Evolutionary conservation across 1,140 invertebrate genomes (phyloP), one percentile per base, ranked within the genome.

Genomic region (Drosophila quadrilineata): DNA sequence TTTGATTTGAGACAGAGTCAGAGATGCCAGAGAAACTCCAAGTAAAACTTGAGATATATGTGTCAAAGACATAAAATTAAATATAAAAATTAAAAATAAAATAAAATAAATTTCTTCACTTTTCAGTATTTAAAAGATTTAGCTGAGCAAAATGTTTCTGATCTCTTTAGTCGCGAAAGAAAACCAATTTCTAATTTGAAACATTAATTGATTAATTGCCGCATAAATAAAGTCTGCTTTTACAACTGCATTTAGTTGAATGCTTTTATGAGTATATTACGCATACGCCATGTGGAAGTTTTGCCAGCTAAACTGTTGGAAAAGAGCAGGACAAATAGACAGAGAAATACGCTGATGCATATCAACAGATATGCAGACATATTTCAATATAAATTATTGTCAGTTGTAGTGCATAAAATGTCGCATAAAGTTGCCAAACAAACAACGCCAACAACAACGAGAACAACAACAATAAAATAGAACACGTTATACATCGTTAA

Each of bases 381-480:
- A 73, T 82, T 82, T 84, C 77, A 73, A 73, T 73, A 84, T 84
- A 84, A 82, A 84, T 82, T 84, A 82, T 82, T 84, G 73, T 66
- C 77, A 63, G 67, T 76, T 75, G 56, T 36, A 84, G 77, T 76
- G 77, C 73, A 84, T 76, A 76, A 76, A 84, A 66, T 64, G 76
- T 65, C 10, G 56, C 67, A 82, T 80, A 74, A 72, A 75, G 54
- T 53, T 68, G 57, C 19, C 53, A 68, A n/a, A n/a, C n/a, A n/a
- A n/a, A n/a, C n/a, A n/a, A n/a, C n/a, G 67, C 57, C 65, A 33
- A 16, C 14, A 50, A 38, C 56, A 48, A 65, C 75, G 63, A 68
- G 19, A 58, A 57, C 38, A 66, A 62, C 48, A 64, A 40, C 17
- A 22, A 26, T 28, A 52, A 59, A 64, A 45, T 52, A 62, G 16